Conservation (phyloP, 2,113 vertebrate species). For the Varanus salvator region DNA sequence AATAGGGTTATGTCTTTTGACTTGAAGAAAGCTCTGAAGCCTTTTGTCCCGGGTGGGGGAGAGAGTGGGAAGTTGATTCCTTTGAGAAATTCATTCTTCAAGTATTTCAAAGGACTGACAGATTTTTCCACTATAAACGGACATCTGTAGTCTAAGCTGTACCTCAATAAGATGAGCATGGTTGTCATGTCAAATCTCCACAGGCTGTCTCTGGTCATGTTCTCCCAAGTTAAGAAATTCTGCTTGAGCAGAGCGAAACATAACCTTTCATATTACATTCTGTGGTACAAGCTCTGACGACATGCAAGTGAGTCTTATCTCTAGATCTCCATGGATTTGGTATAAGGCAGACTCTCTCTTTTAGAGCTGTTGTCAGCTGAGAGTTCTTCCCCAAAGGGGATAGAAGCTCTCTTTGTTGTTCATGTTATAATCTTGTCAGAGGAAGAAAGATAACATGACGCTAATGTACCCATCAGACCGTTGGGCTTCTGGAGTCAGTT, state of each 20-base stretch:
- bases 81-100: constrained; percentile 65
- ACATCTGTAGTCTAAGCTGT: constrained; percentile 64
- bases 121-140: constrained; percentile 75
- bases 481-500: constrained; percentile 12
- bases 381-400: constrained; percentile 68
- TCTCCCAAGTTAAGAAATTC: constrained; percentile 75
- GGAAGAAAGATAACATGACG: constrained; percentile 56
- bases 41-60: constrained; percentile 38
- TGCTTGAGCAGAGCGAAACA: constrained; percentile 75
- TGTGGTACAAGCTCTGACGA: constrained; percentile 77
- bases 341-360: constrained; percentile 74
- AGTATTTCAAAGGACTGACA: constrained; percentile 70
- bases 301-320: constrained; percentile 76
- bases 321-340: constrained; percentile 79
- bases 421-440: constrained; percentile 46
- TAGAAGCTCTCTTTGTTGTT: constrained; percentile 56
- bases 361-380: constrained; percentile 68
- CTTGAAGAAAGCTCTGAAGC: constrained; percentile 40
- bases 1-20: constrained; percentile 13
- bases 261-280: constrained; percentile 86
- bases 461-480: constrained; percentile 23
- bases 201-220: constrained; percentile 70
- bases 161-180: constrained; percentile 74
- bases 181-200: constrained; percentile 84
- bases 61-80: constrained; percentile 51